A percentile compares a stretch with the other conserved stretches of the same genome.
Conservation (phyloP, 2,113 vertebrate species). For the Dinomys branickii region DNA sequence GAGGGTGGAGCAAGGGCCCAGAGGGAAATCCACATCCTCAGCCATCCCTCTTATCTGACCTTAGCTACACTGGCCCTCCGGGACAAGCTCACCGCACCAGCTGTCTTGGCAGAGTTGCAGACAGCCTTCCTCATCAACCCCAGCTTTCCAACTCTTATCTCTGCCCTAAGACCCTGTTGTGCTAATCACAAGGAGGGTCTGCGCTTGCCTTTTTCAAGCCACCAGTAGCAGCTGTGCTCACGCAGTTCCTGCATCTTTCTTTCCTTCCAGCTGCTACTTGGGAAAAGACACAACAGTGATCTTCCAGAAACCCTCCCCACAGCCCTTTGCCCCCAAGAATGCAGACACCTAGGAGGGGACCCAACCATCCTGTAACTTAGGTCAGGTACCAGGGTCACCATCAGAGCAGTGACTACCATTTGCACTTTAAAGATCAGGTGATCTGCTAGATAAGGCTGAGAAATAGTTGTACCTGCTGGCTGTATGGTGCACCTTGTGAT, state of each 20-base stretch:
- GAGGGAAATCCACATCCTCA: not conserved
- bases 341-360: not conserved
- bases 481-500: not conserved
- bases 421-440: too few species aligned
- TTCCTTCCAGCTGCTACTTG: not conserved
- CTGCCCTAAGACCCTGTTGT: constrained; percentile 45
- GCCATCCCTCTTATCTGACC: not conserved
- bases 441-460: not conserved
- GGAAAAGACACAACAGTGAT: not conserved
- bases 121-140: not conserved
- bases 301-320: not conserved
- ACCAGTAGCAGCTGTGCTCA: not conserved
- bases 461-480: not conserved
- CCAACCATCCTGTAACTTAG: not conserved
- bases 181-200: constrained; percentile 4
- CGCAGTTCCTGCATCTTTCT: not conserved
- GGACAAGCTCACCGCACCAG: not conserved
- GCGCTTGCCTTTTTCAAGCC: not conserved
- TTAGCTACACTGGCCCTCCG: not conserved
- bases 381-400: fast-evolving
- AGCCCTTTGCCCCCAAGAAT: not conserved
- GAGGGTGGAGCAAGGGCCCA: not conserved
- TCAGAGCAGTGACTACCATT: not conserved
- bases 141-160: constrained; percentile 37
- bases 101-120: not conserved